Conservation (phyloP, 2,888 invertebrate species). For the Dryadula phaetusa region DNA sequence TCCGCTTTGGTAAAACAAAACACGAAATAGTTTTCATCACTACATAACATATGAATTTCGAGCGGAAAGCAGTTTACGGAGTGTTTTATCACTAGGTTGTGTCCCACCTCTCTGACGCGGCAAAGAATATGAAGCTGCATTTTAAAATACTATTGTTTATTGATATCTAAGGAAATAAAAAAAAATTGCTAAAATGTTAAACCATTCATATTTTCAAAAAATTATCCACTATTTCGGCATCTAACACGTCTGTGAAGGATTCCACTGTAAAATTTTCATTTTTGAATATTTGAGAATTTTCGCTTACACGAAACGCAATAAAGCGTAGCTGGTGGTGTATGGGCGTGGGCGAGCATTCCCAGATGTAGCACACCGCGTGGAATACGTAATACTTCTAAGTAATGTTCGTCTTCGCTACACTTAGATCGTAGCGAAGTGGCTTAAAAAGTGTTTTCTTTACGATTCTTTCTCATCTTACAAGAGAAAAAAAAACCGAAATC, state of each 20-base stretch:
- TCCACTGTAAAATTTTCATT: slow-evolving; percentile 41
- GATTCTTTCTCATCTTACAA: too few relatives aligned
- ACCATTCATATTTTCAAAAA: not conserved
- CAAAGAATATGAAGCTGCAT: too few relatives aligned
- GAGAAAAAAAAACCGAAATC: too few relatives aligned
- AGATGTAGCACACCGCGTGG: slow-evolving; percentile 44
- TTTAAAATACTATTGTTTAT: too few relatives aligned
- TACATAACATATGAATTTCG: too few relatives aligned
- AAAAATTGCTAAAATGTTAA: not conserved
- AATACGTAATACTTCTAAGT: slow-evolving; percentile 54
- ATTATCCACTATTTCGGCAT: not conserved
- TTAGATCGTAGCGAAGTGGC: slow-evolving; percentile 13
- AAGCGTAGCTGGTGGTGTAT: slow-evolving; percentile 39
- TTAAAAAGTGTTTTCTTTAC: not conserved
- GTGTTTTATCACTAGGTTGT: too few relatives aligned
- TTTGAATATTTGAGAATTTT: slow-evolving; percentile 49
- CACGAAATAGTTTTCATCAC: too few relatives aligned
- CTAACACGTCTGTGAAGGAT: not conserved
- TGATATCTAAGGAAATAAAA: not conserved
- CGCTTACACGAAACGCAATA: slow-evolving; percentile 46
- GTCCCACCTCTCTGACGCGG: too few relatives aligned
- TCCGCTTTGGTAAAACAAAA: too few relatives aligned
- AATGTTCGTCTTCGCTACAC: slow-evolving; percentile 45
- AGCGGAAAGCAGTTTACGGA: too few relatives aligned
- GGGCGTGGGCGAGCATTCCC: slow-evolving; percentile 41